Conservation (phyloP, 2,797 vertebrate genomes). For the Sebastes reedi region DNA sequence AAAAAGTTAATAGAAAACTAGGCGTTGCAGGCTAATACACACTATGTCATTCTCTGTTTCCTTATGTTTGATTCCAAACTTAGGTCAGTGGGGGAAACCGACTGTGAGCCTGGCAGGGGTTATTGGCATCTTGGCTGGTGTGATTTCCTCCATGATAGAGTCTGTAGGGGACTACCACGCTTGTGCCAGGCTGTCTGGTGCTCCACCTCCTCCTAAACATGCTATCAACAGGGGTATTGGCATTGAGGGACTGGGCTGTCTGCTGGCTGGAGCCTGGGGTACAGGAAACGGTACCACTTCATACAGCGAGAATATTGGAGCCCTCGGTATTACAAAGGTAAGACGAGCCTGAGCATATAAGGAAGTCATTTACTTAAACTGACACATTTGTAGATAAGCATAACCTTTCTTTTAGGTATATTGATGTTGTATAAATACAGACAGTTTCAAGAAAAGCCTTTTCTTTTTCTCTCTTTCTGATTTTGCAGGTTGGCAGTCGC, state of each 20-base stretch:
- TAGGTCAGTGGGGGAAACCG: conserved; percentile 96
- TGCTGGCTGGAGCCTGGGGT: conserved; percentile 95
- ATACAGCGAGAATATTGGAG: conserved; percentile 95
- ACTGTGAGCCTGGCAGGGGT: conserved; percentile 93
- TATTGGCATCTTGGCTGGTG: conserved; percentile 93
- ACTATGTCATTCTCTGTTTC: background rate
- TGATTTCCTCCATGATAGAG: conserved; percentile 97
- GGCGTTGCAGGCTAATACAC: background rate
- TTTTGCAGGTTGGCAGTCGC: conserved; percentile 92
- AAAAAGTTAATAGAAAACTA: background rate
- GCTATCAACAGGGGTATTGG: conserved; percentile 94
- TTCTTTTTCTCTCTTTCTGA: conserved; percentile 2
- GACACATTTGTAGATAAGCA: background rate
- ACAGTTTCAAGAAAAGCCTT: background rate
- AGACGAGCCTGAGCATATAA: conserved; percentile 13
- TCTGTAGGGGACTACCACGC: conserved; percentile 97
- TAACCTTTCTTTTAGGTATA: background rate
- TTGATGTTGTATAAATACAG: background rate
- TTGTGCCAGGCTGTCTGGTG: conserved; percentile 92
- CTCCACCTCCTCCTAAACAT: conserved; percentile 91
- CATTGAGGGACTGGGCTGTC: conserved; percentile 93
- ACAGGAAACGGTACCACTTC: conserved; percentile 96
- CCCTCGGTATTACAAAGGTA: conserved; percentile 95
- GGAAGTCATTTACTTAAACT: background rate
- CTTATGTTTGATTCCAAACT: conserved; percentile 13